These are phyloP conservation scores for Nemapogon koenigi DNA, from an alignment of 2,888 invertebrate species.

Conservation along the genomic window DNA sequence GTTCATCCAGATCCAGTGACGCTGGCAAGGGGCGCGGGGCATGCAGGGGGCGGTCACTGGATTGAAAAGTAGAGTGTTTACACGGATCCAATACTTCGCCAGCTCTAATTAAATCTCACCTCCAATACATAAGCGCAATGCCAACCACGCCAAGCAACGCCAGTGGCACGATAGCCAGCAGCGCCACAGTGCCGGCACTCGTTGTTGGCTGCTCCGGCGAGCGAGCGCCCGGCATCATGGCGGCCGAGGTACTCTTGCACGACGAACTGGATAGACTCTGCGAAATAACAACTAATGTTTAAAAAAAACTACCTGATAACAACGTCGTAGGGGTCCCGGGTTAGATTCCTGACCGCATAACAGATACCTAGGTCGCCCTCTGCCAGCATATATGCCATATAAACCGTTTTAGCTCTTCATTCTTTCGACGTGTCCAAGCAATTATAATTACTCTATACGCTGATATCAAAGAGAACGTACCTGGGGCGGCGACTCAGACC, in stretches of 20 bases:
- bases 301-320: conserved; percentile 2
- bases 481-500: conserved; percentile 42
- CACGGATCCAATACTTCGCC: background rate
- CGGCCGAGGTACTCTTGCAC: conserved; percentile 38
- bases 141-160: conserved; percentile 34
- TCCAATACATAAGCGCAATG: conserved; percentile 42
- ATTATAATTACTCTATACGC: background rate
- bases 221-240: conserved; percentile 25
- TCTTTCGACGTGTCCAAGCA: no score
- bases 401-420: no score
- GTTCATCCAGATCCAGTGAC: background rate
- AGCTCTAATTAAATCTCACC: conserved; percentile 21
- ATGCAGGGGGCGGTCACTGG: background rate
- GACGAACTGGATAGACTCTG: conserved; percentile 46
- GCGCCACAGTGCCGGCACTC: conserved; percentile 28
- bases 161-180: conserved; percentile 35
- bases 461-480: conserved; percentile 20
- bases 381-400: no score
- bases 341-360: no score
- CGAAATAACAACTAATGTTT: background rate
- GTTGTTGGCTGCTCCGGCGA: conserved; percentile 19
- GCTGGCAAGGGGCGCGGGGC: conserved; percentile 2
- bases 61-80: background rate
- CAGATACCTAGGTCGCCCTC: no score
- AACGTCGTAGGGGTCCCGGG: background rate